Evolutionary conservation across 2,113 vertebrate species (phyloP).

Genomic region (Chaenogobius annularis): DNA sequence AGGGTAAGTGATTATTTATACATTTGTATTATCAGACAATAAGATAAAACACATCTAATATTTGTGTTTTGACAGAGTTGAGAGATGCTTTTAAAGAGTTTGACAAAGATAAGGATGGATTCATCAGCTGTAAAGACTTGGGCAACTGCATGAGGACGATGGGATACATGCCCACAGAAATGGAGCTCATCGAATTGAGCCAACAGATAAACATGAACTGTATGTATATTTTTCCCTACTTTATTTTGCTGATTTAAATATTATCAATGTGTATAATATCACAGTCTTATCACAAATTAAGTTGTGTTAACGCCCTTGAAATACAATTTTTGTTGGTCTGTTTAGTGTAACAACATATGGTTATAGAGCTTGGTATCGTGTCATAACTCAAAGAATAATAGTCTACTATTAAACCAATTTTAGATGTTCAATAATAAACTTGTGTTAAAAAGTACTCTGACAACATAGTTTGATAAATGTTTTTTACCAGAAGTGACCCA

Average conservation of each 20-base stretch:
- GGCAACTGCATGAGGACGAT: conserved; percentile 99
- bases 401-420: no score
- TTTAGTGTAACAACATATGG: not conserved
- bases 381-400: no score
- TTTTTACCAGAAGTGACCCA: no score
- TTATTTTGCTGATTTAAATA: not conserved
- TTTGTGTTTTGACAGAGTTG: conserved; percentile 80
- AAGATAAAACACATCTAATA: not conserved
- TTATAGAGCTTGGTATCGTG: not conserved
- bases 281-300: not conserved
- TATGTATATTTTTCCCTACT: conserved; percentile 73
- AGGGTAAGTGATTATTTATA: conserved; percentile 79
- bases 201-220: conserved; percentile 99
- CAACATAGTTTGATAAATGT: no score
- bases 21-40: not conserved
- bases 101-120: conserved; percentile 97
- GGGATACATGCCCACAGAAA: conserved; percentile 99
- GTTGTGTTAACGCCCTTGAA: not conserved
- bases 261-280: not conserved
- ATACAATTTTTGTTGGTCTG: not conserved
- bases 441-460: no score
- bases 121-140: conserved; percentile 96
- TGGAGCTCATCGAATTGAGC: conserved; percentile 97
- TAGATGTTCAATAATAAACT: no score
- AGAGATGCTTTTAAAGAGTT: conserved; percentile 97